phyloP scores from a whole-genome alignment of 1,140 invertebrate genomes.

The Brachionus rotundiformis region DNA sequence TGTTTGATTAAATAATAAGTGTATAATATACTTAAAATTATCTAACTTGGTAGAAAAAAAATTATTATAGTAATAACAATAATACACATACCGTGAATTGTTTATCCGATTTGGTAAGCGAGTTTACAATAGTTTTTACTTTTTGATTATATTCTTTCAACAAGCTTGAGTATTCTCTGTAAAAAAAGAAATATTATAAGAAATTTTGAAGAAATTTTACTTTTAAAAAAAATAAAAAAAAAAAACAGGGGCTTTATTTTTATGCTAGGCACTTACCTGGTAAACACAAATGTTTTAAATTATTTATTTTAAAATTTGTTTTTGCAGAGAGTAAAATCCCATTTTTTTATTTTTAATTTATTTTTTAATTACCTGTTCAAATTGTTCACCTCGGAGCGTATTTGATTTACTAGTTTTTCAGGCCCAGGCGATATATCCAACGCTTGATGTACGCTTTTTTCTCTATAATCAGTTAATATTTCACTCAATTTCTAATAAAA shows the following conservation, averaged over 20 bases:
- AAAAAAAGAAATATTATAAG: neutral
- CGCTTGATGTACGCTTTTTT: conserved; percentile 11
- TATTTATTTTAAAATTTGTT: too few relatives aligned
- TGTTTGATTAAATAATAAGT: neutral
- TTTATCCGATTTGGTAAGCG: conserved; percentile 44
- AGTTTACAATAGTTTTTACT: conserved; percentile 36
- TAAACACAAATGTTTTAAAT: conserved; percentile 18
- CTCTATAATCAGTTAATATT: conserved; percentile 33
- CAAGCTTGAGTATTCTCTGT: conserved; percentile 32
- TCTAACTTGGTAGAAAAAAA: neutral
- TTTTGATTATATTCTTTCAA: conserved; percentile 47
- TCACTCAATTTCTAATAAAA: conserved; percentile 29
- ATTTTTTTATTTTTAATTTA: too few relatives aligned
- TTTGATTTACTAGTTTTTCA: conserved; percentile 5
- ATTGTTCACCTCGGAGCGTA: conserved; percentile 1
- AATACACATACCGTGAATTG: conserved; percentile 27
- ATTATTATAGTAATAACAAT: neutral
- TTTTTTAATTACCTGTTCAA: conserved; percentile 32
- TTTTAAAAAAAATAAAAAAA: conserved; percentile 40
- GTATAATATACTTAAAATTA: too few relatives aligned
- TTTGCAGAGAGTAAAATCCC: neutral
- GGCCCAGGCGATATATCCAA: neutral
- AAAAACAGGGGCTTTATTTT: conserved; percentile 18
- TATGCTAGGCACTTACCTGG: neutral
- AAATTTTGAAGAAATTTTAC: neutral